Evolutionary conservation across 2,113 vertebrate species (phyloP), one percentile per base, ranked within the genome.

Genomic region (Scomber japonicus): DNA sequence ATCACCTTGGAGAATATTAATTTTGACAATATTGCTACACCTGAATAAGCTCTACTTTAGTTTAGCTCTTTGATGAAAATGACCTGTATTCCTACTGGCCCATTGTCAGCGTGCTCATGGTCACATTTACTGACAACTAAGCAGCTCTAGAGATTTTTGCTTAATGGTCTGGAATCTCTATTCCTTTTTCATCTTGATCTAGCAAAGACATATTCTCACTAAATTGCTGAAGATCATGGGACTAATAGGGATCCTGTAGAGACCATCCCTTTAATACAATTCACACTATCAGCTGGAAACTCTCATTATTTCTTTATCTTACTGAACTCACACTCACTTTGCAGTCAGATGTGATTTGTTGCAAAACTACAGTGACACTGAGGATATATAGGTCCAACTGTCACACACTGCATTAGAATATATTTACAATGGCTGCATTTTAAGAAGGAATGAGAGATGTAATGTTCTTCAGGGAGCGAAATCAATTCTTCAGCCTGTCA

Each of bases 371-470:
- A 46, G 61, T 24, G 27, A 70, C 16, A 31, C 27, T 62, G 35
- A 35, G 48, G n/a, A 71, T 78, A 46, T 71, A 35, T 64, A 50
- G 7, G 53, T 80, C 14, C 46, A 46, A 68, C 67, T 27, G 68
- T 16, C 46, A 31, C 57, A 66, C 0, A 24, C 12, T 75, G n/a
- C 53, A 83, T 71, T 51, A 5, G 77, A 56, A 55, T 30, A 67
- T 40, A 64, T 76, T 71, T 27, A 66, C 30, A 67, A 31, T 82
- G 78, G 86, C 70, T 80, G 21, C 54, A 66, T 62, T 75, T 40
- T 63, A 57, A 72, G 66, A 40, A 65, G 67, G 14, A 79, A 78
- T 53, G 21, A 71, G 53, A 67, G 49, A 51, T 66, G 74, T 45
- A 57, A 45, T 69, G 51, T 77, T 72, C 53, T 53, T 44, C 45